Percentiles rank a stretch among this genome's conserved stretches.
These are phyloP conservation scores for Spisula subtruncata DNA, from an alignment of 2,888 invertebrate genomes.

Conservation along the genomic window DNA sequence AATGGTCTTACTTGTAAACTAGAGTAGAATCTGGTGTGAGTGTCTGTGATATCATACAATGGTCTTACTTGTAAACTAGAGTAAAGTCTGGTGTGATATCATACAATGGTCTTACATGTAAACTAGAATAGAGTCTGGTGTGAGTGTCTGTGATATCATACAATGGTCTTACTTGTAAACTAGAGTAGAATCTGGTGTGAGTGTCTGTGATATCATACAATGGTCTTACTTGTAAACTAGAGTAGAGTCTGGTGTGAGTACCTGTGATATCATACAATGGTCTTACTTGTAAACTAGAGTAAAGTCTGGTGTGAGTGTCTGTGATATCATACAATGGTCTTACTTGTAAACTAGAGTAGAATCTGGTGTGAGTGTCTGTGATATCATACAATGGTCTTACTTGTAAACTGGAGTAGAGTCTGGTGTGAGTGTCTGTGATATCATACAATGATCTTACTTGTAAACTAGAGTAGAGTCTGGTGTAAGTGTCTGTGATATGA, in stretches of 20 bases:
- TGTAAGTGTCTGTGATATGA: conserved; percentile 50
- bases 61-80: conserved; percentile 43
- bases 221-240: conserved; percentile 42
- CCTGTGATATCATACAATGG: conserved; percentile 39
- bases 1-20: conserved; percentile 37
- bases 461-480: conserved; percentile 31
- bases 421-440: conserved; percentile 48
- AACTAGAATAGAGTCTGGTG: conserved; percentile 31
- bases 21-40: conserved; percentile 39
- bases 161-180: conserved; percentile 38
- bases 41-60: conserved; percentile 32
- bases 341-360: not conserved
- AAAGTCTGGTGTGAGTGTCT: conserved; percentile 46
- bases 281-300: conserved; percentile 27
- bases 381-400: conserved; percentile 37
- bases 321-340: conserved; percentile 42
- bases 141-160: conserved; percentile 42
- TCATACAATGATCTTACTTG: no score
- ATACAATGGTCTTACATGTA: no score
- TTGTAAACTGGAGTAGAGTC: not conserved
- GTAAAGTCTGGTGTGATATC: conserved; percentile 39
- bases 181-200: conserved; percentile 36
- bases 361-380: conserved; percentile 49
- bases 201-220: conserved; percentile 35
- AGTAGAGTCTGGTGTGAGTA: conserved; percentile 38